Conservation (phyloP, 2,797 vertebrate genomes). For the Pangasius larnaudii region DNA sequence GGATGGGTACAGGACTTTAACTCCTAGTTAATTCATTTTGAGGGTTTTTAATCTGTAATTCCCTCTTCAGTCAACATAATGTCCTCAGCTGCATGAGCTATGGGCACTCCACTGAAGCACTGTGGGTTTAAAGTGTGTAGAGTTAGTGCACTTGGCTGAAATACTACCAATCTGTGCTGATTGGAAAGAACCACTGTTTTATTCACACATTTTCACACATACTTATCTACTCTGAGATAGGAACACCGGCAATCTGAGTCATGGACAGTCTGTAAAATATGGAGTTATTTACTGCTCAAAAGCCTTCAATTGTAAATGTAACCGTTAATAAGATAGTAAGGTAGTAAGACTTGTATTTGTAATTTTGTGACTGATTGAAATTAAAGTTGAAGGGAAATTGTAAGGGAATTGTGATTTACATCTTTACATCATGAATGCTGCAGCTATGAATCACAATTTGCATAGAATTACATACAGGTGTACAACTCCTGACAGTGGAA, state of each 20-base stretch:
- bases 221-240: background rate
- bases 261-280: slow-evolving; percentile 12
- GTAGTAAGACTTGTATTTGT: background rate
- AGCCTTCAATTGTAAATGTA: background rate
- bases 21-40: slow-evolving; percentile 65
- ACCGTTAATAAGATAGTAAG: background rate
- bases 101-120: slow-evolving; percentile 29
- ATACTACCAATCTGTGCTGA: slow-evolving; percentile 28
- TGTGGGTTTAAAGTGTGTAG: slow-evolving; percentile 1
- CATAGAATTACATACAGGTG: background rate
- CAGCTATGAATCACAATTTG: background rate
- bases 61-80: slow-evolving; percentile 25
- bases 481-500: background rate
- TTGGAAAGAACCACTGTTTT: slow-evolving; percentile 13
- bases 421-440: background rate
- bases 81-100: background rate
- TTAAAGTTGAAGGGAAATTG: background rate
- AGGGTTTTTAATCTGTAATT: slow-evolving; percentile 42
- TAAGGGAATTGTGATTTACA: background rate
- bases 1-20: slow-evolving; percentile 66
- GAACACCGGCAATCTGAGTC: background rate
- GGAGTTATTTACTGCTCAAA: background rate
- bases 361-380: background rate
- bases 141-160: slow-evolving; percentile 31
- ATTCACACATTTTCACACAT: slow-evolving; percentile 13